Evolutionary conservation across 1,140 invertebrate species (phyloP).

Genomic region (Brachionus asplanchnoidis): DNA sequence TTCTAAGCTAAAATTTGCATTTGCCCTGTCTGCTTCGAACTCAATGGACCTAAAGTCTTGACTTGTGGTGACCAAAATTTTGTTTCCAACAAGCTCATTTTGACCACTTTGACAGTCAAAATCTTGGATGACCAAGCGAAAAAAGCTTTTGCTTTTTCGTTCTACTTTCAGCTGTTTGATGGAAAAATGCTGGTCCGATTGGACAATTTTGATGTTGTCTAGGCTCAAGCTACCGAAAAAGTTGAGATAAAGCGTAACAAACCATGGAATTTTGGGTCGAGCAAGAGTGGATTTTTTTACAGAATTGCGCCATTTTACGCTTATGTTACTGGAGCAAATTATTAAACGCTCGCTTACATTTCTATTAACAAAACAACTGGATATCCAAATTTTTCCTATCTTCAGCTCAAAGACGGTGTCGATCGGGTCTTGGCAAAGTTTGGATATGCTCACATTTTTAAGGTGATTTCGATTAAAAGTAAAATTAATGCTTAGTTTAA

Average conservation of each 20-base stretch:
- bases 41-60: background rate
- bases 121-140: background rate
- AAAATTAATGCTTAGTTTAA: conserved; percentile 1
- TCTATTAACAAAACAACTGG: conserved; percentile 25
- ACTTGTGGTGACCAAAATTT: background rate
- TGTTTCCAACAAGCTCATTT: background rate
- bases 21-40: background rate
- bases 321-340: background rate
- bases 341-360: background rate
- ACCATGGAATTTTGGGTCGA: background rate
- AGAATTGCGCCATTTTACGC: background rate
- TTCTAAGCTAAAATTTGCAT: background rate
- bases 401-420: background rate
- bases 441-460: background rate
- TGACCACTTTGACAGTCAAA: background rate
- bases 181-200: background rate
- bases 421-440: background rate
- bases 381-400: conserved; percentile 13
- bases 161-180: background rate
- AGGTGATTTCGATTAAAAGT: conserved; percentile 22
- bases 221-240: background rate
- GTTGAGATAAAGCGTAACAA: background rate
- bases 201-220: background rate
- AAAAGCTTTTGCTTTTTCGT: background rate
- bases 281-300: background rate